Evolutionary conservation across 1,140 invertebrate genomes (phyloP).

Genomic region (Drosophila hydei): DNA sequence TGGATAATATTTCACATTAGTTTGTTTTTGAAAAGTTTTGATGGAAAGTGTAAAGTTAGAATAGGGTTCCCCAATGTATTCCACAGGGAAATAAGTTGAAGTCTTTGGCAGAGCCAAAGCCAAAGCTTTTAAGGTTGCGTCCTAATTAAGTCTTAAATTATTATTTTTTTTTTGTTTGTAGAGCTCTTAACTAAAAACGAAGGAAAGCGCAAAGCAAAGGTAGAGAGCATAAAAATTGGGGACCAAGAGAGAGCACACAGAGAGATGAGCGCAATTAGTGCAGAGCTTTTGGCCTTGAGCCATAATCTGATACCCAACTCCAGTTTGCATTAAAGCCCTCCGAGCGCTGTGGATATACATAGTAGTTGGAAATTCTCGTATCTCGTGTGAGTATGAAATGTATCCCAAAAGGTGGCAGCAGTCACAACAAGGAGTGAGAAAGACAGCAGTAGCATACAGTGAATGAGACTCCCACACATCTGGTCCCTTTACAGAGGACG

Average conservation of each 20-base stretch:
- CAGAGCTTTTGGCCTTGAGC: conserved; percentile 9
- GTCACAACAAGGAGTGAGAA: not conserved
- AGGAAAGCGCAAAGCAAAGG: conserved; percentile 7
- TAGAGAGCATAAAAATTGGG: not conserved
- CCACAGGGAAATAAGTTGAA: not conserved
- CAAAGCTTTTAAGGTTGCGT: not conserved
- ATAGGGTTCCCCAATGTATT: not conserved
- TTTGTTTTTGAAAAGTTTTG: not conserved
- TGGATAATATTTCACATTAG: too few species aligned
- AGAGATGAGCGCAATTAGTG: conserved; percentile 10
- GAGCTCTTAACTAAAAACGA: conserved; percentile 10
- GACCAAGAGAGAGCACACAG: too few species aligned
- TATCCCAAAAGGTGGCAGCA: conserved; percentile 4
- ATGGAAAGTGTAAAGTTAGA: conserved; percentile 2
- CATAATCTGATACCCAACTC: conserved; percentile 14
- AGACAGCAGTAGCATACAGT: not conserved
- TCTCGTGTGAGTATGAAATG: conserved; percentile 3
- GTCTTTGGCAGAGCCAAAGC: not conserved
- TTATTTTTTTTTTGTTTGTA: not conserved
- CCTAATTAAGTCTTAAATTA: conserved; percentile 10
- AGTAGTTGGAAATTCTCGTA: conserved; percentile 2
- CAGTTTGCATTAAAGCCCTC: not conserved
- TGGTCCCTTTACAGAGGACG: too few species aligned
- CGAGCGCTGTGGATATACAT: not conserved
- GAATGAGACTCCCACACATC: not conserved